Base-by-base conservation (phyloP, 2,113 vertebrate species). In the Pardalotus punctatus region DNA sequence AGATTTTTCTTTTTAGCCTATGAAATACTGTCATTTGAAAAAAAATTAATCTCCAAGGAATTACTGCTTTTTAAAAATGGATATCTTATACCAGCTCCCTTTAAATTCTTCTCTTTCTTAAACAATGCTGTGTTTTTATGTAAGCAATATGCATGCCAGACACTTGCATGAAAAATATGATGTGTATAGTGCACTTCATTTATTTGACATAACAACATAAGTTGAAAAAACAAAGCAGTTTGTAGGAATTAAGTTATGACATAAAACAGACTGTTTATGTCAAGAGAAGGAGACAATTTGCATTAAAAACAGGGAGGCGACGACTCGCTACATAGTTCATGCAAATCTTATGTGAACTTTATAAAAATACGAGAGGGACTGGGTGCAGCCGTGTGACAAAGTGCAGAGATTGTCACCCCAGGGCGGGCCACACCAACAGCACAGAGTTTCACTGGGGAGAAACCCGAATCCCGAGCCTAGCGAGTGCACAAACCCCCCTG, bases 161-260 rank as follows among this genome's bases (percentile, higher is more conserved):
- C 69, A 62, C 48, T 96, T 67, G 58, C 33, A 33, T 94, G 76
- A 97, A 95, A 97, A 94, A 96, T 86, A 76, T 29, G 47, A 73
- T 86, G 88, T 71, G 65, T 47, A 70, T 23, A 61, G 38, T 22
- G 45, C 53, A 43, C 51, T 95, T 88, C 69, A 86, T 97, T 94
- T 97, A 61, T 94, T 95, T 91, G 88, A 96, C 88, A 79, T 90
- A 95, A 81, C 80, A 93, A 40, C 83, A 6, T 74, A 64, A 91
- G 48, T 45, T 96, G 90, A 91, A 93, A 91, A 97, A 90, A 21
- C 61, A 61, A 94, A 96, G 94, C 5, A 6, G 88, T 94, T 95
- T 91, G 70, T 50, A 90, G 78, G 96, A 95, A 88, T 95, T 91
- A 95, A 93, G 65, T 96, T 96, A 92, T 84, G 92, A 96, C 48